These are phyloP conservation scores for Xestoiulus laeticollis DNA, from an alignment of 2,888 invertebrate genomes.

Conservation along the genomic window DNA sequence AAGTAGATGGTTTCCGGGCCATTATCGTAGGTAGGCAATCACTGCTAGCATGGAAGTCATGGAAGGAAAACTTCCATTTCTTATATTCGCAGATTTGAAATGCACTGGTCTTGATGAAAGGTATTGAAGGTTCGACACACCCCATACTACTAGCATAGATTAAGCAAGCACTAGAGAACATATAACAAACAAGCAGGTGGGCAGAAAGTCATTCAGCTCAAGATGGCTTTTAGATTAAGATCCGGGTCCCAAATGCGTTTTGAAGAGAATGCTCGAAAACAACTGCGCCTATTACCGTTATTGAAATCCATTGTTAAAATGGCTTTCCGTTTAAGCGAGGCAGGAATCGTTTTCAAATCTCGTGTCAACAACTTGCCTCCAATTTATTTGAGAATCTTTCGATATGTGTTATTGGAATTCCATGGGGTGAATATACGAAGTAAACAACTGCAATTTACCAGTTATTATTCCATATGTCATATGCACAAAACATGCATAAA, in stretches of 20 bases:
- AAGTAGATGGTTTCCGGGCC: background rate
- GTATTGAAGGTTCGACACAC: background rate
- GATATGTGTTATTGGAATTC: background rate
- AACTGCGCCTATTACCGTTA: background rate
- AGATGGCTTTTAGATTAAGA: background rate
- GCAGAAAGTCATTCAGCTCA: background rate
- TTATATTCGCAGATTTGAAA: too few relatives aligned
- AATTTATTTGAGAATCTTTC: background rate
- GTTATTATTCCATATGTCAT: too few relatives aligned
- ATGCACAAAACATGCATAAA: background rate
- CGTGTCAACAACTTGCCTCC: background rate
- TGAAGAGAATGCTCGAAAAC: background rate
- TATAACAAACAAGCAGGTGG: slow-evolving; percentile 1
- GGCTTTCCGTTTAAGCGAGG: background rate
- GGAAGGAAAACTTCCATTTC: background rate
- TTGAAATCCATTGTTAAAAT: background rate
- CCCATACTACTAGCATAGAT: background rate
- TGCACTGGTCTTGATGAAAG: background rate
- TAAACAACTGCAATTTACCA: background rate
- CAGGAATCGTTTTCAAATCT: background rate
- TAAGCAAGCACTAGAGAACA: background rate
- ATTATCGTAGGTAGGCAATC: background rate
- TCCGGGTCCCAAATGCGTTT: background rate
- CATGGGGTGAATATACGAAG: background rate
- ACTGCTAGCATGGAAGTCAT: background rate